Percentiles rank a stretch among this genome's conserved stretches.
phyloP scores from a whole-genome alignment of 2,888 invertebrate genomes.

The Torymus aiolomorphi region DNA sequence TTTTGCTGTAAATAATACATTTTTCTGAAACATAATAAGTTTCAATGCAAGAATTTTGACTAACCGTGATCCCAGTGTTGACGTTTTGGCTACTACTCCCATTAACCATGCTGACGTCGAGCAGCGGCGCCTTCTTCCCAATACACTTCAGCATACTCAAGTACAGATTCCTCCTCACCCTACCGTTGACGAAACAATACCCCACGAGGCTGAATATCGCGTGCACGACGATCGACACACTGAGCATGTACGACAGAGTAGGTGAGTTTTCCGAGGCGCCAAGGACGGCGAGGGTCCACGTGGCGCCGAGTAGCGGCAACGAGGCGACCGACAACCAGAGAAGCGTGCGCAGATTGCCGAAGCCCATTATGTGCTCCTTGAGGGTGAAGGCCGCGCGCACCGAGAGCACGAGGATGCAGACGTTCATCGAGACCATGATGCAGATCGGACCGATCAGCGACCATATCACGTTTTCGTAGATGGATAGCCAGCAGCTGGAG shows the following conservation, averaged over 20 bases:
- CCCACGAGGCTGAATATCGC: conserved; percentile 90
- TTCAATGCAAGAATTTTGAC: conserved; percentile 54
- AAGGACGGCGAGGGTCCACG: conserved; percentile 90
- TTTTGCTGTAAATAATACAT: no score
- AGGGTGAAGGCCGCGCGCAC: conserved; percentile 93
- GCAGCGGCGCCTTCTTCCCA: conserved; percentile 88
- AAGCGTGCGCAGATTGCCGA: conserved; percentile 82
- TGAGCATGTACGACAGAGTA: conserved; percentile 86
- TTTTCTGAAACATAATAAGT: no score
- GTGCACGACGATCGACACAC: conserved; percentile 86
- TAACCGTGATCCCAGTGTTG: conserved; percentile 77
- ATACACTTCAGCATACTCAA: conserved; percentile 85
- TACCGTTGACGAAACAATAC: conserved; percentile 90
- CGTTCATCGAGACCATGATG: conserved; percentile 85
- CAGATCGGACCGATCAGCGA: conserved; percentile 94
- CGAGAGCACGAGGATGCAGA: conserved; percentile 89
- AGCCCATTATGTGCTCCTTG: conserved; percentile 91
- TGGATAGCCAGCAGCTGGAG: conserved; percentile 94
- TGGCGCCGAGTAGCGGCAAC: conserved; percentile 87
- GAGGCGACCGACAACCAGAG: conserved; percentile 92
- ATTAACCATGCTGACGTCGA: conserved; percentile 84
- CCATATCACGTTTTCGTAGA: conserved; percentile 96
- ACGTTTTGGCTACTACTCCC: conserved; percentile 87
- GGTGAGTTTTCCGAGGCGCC: conserved; percentile 86
- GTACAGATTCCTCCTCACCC: conserved; percentile 87